Base-by-base conservation (phyloP, 1,140 invertebrate species). In the Cheumatopsyche charites region DNA sequence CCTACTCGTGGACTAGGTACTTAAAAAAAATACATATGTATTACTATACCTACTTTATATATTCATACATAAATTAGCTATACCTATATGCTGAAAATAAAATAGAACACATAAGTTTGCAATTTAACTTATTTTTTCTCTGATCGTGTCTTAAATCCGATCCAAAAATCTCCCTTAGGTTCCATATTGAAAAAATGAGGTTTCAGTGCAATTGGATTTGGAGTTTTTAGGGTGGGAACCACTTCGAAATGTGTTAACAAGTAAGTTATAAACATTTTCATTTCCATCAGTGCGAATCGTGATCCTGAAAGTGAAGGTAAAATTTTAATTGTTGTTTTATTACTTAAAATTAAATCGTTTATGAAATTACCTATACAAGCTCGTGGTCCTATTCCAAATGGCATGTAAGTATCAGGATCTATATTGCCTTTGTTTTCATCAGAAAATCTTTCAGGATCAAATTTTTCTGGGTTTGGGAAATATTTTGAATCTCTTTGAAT, bases 391-490 rank as follows among this genome's bases (percentile, higher is more conserved):
- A 75, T 62, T 19, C 79, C 78, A 78, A 80, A 80, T 49, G 79
- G 77, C 5, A 79, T 67, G 76, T 82, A 87, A 2, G 82, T 77
- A 43, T 72, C 79, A 19, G 77, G 74, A 12, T 55, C 77, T 45
- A 76, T 74, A 4, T 75, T 74, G 6, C 43, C 36, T 69, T 77
- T 79, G 66, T 81, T 80, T 58, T 81, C 77, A 42, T 79, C 78
- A 7, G 72, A 74, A 68, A 82, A 85, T 55, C 84, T 62, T 70
- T 84, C 81, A 1, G 83, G 83, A 75, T 82, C 74, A 74, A 83
- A 90, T 23, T 71, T 78, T 19, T 87, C 83, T 11, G 88, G 88
- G 72, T 89, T 80, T 4, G 87, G 85, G 76, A 82, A 89, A 72
- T 83, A 79, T 63, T 85, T 79, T n/a, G 82, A 79, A 78, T 88